Evolutionary conservation across 1,140 invertebrate species (phyloP), one percentile per base, ranked within the genome.

Genomic region (Atta colombica): DNA sequence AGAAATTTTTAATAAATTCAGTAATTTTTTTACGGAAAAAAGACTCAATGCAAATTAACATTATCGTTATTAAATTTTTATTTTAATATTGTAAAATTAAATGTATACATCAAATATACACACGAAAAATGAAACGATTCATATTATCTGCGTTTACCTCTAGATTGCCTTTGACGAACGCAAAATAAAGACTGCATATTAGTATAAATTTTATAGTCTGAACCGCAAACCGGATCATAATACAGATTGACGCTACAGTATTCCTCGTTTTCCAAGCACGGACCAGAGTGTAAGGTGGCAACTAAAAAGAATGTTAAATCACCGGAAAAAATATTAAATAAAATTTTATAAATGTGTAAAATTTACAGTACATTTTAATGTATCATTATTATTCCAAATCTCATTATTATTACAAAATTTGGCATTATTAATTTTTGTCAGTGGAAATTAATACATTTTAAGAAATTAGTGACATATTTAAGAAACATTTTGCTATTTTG

Each of bases 141-240:
- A 63, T 28, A 72, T 77, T 18, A 31, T 39, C 16, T 28, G 18
- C 8, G 0, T 53, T 88, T 74, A 81, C 68, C 45, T 25, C 4
- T 31, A 1, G n/a, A 74, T 28, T 75, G 21, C 3, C 60, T 91
- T 5, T 82, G 68, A 72, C 91, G 91, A 72, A 92, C 80, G 85
- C 93, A 94, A 7, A 87, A 55, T 35, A 94, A 74, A n/a, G 92
- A 91, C 35, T 93, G 85, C 12, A 89, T 28, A 77, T 94, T 94
- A 25, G 90, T 88, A 69, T 94, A 94, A 7, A 94, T 94, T 6
- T 88, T 78, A 14, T 90, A 88, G 85, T 94, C 93, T 31, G 75
- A 89, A 4, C 92, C 93, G 71, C 94, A 95, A 12, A 94, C 88
- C 0, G 92, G 93, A 8, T 80, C n/a, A 39, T 93, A 94, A 87